phyloP scores from a whole-genome alignment of 2,888 invertebrate genomes.

The Ornithoptera priamus region DNA sequence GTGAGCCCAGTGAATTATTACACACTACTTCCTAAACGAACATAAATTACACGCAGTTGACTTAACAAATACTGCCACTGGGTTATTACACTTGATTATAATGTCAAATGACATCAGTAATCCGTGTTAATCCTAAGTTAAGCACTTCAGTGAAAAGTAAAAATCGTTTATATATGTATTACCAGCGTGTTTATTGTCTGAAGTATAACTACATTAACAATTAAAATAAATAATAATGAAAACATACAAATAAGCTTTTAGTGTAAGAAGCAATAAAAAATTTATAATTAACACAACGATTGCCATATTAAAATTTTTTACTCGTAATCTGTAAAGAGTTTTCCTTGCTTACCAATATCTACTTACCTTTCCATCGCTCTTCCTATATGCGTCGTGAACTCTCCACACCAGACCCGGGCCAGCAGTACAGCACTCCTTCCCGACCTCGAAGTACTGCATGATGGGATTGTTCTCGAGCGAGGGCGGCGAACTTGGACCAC shows the following conservation, averaged over 20 bases:
- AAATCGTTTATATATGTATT: not conserved
- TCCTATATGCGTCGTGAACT: constrained; percentile 93
- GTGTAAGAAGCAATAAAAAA: no score
- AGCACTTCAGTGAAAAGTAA: not conserved
- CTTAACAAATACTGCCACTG: not conserved
- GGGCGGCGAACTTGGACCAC: constrained; percentile 43
- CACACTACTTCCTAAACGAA: not conserved
- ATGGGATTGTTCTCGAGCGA: constrained; percentile 88
- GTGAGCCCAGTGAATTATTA: constrained; percentile 1
- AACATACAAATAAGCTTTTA: no score
- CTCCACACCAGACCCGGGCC: constrained; percentile 96
- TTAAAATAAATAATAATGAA: no score
- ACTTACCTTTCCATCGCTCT: constrained; percentile 93
- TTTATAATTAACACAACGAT: no score
- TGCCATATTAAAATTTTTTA: not conserved
- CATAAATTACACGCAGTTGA: not conserved
- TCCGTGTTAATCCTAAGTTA: not conserved
- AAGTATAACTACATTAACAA: not conserved
- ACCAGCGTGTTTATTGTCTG: not conserved
- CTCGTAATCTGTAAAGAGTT: not conserved
- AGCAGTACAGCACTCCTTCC: constrained; percentile 87
- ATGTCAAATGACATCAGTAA: not conserved
- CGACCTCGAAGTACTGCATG: constrained; percentile 91
- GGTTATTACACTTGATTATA: not conserved
- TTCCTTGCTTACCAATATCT: not conserved